A percentile compares a stretch with the other conserved stretches of the same genome.
Conservation (phyloP, 2,113 vertebrate genomes). For the Nansenia antarctica region DNA sequence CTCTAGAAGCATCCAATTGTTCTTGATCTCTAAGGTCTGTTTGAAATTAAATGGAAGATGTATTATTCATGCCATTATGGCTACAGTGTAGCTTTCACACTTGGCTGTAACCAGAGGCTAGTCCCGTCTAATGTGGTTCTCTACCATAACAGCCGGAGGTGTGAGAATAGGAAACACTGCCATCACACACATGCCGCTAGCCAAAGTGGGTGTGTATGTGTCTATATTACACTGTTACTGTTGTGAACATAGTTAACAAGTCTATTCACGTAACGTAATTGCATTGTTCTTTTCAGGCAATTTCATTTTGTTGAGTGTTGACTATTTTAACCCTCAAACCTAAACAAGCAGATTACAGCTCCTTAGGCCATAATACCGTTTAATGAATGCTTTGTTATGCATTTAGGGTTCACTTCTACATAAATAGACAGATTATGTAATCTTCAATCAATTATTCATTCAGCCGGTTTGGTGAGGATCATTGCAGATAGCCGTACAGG, state of each 20-base stretch:
- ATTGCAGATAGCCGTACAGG: too few relatives aligned
- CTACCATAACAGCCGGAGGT: not conserved
- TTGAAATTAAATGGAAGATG: not conserved
- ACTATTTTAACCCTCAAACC: not conserved
- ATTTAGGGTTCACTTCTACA: too few relatives aligned
- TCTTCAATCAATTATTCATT: too few relatives aligned
- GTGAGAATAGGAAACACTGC: not conserved
- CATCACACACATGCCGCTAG: not conserved
- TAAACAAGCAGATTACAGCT: not conserved
- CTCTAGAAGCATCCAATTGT: not conserved
- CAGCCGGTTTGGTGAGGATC: too few relatives aligned
- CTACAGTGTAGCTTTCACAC: not conserved
- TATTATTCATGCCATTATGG: not conserved
- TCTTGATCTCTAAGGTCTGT: not conserved
- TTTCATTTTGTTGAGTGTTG: not conserved
- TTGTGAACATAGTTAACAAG: not conserved
- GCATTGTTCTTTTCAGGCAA: not conserved
- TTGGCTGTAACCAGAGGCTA: not conserved
- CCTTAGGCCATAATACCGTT: not conserved
- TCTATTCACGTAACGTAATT: not conserved
- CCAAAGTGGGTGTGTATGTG: not conserved
- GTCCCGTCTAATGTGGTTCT: not conserved
- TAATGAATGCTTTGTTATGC: too few relatives aligned
- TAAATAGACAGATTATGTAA: too few relatives aligned
- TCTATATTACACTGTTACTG: not conserved